Evolutionary conservation across 2,888 invertebrate genomes (phyloP), one percentile per base, ranked within the genome.

Genomic region (Erebia palarica): DNA sequence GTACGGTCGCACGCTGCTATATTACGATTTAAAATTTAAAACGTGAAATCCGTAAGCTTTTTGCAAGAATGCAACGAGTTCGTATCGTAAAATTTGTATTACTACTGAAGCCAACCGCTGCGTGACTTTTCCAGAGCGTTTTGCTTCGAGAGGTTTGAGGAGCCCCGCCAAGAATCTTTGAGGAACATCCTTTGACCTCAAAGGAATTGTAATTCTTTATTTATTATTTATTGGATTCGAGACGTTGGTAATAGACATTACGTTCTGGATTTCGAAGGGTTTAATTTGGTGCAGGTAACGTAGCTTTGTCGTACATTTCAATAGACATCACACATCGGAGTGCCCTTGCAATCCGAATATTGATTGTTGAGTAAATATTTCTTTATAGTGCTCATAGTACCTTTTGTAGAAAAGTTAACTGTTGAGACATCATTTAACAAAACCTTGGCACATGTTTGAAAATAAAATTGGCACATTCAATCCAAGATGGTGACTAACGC

Each of bases 21-120:
- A 61, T 47, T 47, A 44, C 16, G 61, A 44, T 61, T 42, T 61
- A 44, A 61, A 61, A 16, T 61, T 44, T 61, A 61, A 61, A 61
- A 16, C 44, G 11, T 36, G 44, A 44, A 61, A 44, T 13, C 44
- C 61, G 61, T 47, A 61, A 61, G 61, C 61, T 47, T 61, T 61
- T 61, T 61, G 44, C 61, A 13, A 7, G 18, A 18, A 18, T 44
- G 61, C 61, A 18, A 61, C 44, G 44, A 11, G 47, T 13, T 61
- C 47, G 18, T 61, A 47, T 44, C 44, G 44, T 61, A 60, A 60
- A 60, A 47, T 44, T 61, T 61, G 61, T 44, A 16, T 44, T 44
- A 44, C 44, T 61, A 18, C 18, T 44, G 7, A 47, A 11, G 16
- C 60, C 60, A 61, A 44, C 60, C 44, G 44, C 18, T 7, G 36